These are phyloP conservation scores for Pentalonia nigronervosa DNA, from an alignment of 1,140 invertebrate genomes.

Conservation along the genomic window DNA sequence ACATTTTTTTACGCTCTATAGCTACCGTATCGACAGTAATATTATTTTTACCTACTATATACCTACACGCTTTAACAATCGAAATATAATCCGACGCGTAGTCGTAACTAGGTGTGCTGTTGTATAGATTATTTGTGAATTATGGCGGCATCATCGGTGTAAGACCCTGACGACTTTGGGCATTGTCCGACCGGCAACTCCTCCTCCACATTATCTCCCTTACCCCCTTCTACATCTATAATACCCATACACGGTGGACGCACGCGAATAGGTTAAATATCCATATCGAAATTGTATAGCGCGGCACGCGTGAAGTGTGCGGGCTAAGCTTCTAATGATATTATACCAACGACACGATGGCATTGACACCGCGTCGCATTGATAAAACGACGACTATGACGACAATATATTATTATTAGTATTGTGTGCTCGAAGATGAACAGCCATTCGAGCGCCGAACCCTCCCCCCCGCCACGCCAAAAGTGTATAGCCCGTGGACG, in stretches of 20 bases:
- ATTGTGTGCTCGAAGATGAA: neutral
- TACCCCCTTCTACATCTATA: too few relatives aligned
- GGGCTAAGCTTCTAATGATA: neutral
- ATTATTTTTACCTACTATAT: too few relatives aligned
- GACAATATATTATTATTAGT: neutral
- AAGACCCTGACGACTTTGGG: neutral
- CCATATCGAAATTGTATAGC: neutral
- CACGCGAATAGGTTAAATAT: neutral
- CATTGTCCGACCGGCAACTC: neutral
- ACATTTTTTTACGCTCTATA: too few relatives aligned
- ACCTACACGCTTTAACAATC: too few relatives aligned
- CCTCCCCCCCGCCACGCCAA: too few relatives aligned
- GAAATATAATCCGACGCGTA: too few relatives aligned
- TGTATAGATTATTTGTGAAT: neutral
- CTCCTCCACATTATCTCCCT: neutral
- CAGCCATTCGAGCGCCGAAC: neutral
- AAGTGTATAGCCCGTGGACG: neutral
- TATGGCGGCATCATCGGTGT: too few relatives aligned
- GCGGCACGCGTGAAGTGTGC: neutral
- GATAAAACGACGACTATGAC: conserved; percentile 13
- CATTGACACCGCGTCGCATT: neutral
- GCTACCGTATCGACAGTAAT: too few relatives aligned
- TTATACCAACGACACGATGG: neutral
- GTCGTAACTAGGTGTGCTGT: too few relatives aligned
- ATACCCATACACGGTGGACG: too few relatives aligned